Evolutionary conservation across 2,888 invertebrate species (phyloP).

Genomic region (Lasioglossum lativentre): DNA sequence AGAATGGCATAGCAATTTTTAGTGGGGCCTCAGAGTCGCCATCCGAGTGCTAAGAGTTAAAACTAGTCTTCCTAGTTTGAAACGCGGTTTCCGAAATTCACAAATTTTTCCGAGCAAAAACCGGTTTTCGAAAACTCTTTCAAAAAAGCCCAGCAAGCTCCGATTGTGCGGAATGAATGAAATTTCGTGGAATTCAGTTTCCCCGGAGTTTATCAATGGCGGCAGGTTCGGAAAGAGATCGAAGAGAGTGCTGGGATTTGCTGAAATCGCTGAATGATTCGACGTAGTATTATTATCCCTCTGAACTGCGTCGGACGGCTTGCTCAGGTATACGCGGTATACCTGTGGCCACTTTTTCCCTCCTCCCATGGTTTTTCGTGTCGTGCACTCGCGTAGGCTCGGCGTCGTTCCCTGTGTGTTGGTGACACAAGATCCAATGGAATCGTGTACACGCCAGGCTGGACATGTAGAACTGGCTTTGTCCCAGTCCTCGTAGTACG

Average conservation of each 20-base stretch:
- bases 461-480: conserved; percentile 66
- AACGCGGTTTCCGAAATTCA: no score
- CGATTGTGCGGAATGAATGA: no score
- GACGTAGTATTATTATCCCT: neutral
- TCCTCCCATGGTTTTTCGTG: conserved; percentile 49
- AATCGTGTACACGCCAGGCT: conserved; percentile 41
- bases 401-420: conserved; percentile 21
- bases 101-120: neutral
- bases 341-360: conserved; percentile 52
- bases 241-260: neutral
- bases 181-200: neutral
- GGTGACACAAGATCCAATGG: conserved; percentile 55
- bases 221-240: neutral
- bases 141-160: no score
- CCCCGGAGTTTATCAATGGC: neutral
- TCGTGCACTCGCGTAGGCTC: conserved; percentile 27
- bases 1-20: no score
- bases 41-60: no score
- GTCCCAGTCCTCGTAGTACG: conserved; percentile 67
- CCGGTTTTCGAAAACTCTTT: neutral
- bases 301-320: neutral
- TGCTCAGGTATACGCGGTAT: conserved; percentile 39
- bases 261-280: conserved; percentile 17
- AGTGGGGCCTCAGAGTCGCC: no score
- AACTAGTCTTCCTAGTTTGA: no score